Conservation (phyloP, 2,113 vertebrate genomes). For the Anhinga anhinga region DNA sequence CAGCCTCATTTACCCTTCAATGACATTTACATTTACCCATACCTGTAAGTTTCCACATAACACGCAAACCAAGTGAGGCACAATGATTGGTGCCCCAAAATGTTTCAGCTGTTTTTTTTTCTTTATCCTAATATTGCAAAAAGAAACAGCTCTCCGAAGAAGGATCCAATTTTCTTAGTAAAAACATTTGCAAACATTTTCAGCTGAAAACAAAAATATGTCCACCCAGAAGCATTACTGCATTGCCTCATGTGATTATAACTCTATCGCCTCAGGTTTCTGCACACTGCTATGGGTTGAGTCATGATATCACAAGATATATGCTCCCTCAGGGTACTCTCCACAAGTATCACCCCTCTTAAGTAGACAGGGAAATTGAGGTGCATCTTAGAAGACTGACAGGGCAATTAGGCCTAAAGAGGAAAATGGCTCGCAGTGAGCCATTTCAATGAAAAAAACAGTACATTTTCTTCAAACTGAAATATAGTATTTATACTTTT, state of each 20-base stretch:
- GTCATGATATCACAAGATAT: background rate
- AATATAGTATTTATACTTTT: background rate
- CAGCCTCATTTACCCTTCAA: background rate
- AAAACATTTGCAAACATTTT: background rate
- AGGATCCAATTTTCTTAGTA: background rate
- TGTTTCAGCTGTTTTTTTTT: background rate
- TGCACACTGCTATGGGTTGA: fast-evolving
- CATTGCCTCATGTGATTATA: background rate
- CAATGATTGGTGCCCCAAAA: background rate
- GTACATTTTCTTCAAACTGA: background rate
- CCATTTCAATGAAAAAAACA: background rate
- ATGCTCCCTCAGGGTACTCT: background rate
- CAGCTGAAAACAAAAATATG: background rate
- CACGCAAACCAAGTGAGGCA: background rate
- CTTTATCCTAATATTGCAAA: background rate
- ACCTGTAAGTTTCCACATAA: background rate
- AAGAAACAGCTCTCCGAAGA: background rate
- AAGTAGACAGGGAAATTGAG: background rate
- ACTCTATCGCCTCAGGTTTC: background rate
- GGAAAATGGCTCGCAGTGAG: background rate
- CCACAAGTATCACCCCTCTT: background rate
- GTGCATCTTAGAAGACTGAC: background rate
- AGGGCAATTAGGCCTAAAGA: background rate
- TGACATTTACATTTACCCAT: background rate
- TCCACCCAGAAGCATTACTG: background rate